A percentile compares a stretch with the other conserved stretches of the same genome.
Evolutionary conservation across 2,888 invertebrate genomes (phyloP).

Genomic region (Leptinotarsa haldemani): DNA sequence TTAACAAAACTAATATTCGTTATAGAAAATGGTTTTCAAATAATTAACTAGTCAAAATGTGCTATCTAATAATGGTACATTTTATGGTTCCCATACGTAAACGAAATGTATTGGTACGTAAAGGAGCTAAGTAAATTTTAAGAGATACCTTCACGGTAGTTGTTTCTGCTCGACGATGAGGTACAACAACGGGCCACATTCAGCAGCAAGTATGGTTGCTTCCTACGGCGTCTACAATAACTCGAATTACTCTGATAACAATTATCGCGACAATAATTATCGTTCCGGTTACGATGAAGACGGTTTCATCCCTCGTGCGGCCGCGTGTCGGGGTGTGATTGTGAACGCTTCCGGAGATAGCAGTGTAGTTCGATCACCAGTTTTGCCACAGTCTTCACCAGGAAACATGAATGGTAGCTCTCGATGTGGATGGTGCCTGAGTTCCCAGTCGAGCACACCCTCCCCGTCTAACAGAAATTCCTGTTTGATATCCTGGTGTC

Average conservation of each 20-base stretch:
- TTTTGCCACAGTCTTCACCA: constrained; percentile 39
- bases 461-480: constrained; percentile 60
- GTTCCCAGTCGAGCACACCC: constrained; percentile 51
- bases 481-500: constrained; percentile 68
- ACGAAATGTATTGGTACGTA: constrained; percentile 34
- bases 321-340: constrained; percentile 60
- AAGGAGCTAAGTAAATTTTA: constrained; percentile 13
- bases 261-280: constrained; percentile 40
- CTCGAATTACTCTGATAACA: constrained; percentile 46
- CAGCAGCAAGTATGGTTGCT: constrained; percentile 62
- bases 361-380: constrained; percentile 56
- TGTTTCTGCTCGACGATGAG: constrained; percentile 44
- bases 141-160: neutral
- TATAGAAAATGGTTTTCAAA: constrained; percentile 17
- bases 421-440: constrained; percentile 58
- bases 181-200: constrained; percentile 57
- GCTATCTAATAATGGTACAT: constrained; percentile 5
- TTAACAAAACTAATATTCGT: constrained; percentile 30
- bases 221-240: constrained; percentile 66
- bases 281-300: constrained; percentile 53
- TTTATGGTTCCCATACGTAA: constrained; percentile 35
- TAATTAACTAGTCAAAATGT: constrained; percentile 14
- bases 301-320: constrained; percentile 58
- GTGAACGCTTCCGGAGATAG: constrained; percentile 63
- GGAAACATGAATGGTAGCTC: constrained; percentile 28